A percentile compares a stretch with the other conserved stretches of the same genome.
Evolutionary conservation across 2,113 vertebrate genomes (phyloP).

Genomic region (Mystacornis crossleyi): DNA sequence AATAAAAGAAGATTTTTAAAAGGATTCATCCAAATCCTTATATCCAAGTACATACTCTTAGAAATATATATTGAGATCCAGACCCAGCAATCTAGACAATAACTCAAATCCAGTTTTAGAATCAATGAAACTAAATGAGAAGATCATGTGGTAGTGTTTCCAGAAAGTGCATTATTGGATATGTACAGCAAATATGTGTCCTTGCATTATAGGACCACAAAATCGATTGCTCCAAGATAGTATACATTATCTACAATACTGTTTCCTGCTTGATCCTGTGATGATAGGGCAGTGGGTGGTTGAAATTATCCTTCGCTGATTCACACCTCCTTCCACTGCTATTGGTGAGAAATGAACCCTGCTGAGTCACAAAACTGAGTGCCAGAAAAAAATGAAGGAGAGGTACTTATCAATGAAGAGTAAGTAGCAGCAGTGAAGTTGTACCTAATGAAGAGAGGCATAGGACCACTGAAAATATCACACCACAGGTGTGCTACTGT

Average conservation of each 20-base stretch:
- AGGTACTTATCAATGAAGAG: neutral
- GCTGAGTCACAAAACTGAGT: neutral
- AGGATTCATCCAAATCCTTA: neutral
- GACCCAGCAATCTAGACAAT: neutral
- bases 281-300: neutral
- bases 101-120: neutral
- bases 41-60: neutral
- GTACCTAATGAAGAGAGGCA: neutral
- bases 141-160: neutral
- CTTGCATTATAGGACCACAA: neutral
- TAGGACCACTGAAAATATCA: neutral
- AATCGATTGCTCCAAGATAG: neutral
- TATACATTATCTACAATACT: neutral
- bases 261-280: neutral
- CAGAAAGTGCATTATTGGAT: neutral
- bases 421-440: neutral
- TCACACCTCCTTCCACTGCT: neutral
- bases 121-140: neutral
- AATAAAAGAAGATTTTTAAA: neutral
- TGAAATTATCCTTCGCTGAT: neutral
- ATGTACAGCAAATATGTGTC: neutral
- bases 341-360: neutral
- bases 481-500: neutral
- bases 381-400: neutral
- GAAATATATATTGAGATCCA: neutral